Evolutionary conservation across 2,797 vertebrate genomes (phyloP).

Genomic region (Chanos chanos): DNA sequence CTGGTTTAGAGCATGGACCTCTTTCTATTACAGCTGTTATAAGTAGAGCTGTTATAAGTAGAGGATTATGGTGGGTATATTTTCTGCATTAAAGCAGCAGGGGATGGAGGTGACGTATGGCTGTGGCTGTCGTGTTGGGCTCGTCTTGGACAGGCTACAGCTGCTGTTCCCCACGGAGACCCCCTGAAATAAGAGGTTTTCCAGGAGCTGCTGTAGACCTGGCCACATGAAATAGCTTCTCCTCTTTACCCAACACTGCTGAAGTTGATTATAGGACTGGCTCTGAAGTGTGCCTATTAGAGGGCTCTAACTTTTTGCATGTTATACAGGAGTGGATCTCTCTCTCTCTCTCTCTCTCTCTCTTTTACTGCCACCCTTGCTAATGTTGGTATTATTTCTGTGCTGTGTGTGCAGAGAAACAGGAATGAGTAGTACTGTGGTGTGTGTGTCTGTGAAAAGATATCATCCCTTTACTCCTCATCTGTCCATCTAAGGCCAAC

Average conservation of each 20-base stretch:
- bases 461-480: conserved; percentile 20
- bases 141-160: conserved; percentile 15
- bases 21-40: too few relatives aligned
- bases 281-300: conserved; percentile 39
- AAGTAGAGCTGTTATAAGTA: too few relatives aligned
- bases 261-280: conserved; percentile 55
- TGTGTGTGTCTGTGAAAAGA: conserved; percentile 38
- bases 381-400: not conserved
- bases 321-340: conserved; percentile 14
- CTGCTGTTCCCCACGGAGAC: conserved; percentile 17
- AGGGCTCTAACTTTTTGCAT: conserved; percentile 43
- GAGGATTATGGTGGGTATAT: too few relatives aligned
- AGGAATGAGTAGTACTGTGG: not conserved
- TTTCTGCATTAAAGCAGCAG: not conserved
- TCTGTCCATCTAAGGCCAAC: conserved; percentile 22
- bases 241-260: conserved; percentile 45
- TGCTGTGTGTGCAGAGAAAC: not conserved
- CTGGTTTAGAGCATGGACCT: too few relatives aligned
- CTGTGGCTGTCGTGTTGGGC: not conserved
- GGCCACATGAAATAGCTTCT: conserved; percentile 57
- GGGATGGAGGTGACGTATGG: not conserved
- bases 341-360: not conserved
- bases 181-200: conserved; percentile 49
- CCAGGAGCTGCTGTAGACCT: conserved; percentile 39
- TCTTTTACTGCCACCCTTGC: not conserved